These are phyloP conservation scores for Lithobates pipiens DNA, from an alignment of 2,797 vertebrate genomes.

Conservation along the genomic window DNA sequence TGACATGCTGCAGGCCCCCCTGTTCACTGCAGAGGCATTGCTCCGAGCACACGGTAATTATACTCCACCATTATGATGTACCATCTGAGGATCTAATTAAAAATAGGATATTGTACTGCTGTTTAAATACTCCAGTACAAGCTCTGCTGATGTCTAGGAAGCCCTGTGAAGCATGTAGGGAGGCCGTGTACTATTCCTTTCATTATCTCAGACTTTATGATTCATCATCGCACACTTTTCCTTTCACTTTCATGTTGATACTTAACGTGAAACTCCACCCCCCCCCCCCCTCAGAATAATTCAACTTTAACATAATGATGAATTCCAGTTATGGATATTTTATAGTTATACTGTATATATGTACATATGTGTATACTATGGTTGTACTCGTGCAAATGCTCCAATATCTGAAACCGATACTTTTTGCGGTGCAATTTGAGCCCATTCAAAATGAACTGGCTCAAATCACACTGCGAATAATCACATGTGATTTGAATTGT, in stretches of 20 bases:
- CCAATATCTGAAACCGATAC: too few relatives aligned
- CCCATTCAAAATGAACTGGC: too few relatives aligned
- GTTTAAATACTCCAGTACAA: background rate
- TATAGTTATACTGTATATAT: too few relatives aligned
- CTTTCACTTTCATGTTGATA: background rate
- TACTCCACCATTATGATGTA: background rate
- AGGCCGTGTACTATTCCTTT: background rate
- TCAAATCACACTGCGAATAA: too few relatives aligned
- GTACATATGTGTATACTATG: too few relatives aligned
- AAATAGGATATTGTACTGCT: background rate
- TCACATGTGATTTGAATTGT: too few relatives aligned
- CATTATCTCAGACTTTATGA: too few relatives aligned
- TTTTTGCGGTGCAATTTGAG: too few relatives aligned
- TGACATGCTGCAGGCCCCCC: constrained; percentile 97
- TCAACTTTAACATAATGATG: too few relatives aligned
- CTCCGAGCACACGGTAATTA: constrained; percentile 94
- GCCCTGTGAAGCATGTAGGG: background rate
- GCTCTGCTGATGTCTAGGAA: background rate
- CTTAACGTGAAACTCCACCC: background rate
- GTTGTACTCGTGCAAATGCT: too few relatives aligned
- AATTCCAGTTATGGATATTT: too few relatives aligned
- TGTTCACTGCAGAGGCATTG: constrained; percentile 97
- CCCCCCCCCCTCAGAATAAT: too few relatives aligned
- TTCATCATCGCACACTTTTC: background rate
- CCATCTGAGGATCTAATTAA: background rate